phyloP scores from a whole-genome alignment of 92 coral and sea anemone genomes.

The Desmophyllum pertusum region DNA sequence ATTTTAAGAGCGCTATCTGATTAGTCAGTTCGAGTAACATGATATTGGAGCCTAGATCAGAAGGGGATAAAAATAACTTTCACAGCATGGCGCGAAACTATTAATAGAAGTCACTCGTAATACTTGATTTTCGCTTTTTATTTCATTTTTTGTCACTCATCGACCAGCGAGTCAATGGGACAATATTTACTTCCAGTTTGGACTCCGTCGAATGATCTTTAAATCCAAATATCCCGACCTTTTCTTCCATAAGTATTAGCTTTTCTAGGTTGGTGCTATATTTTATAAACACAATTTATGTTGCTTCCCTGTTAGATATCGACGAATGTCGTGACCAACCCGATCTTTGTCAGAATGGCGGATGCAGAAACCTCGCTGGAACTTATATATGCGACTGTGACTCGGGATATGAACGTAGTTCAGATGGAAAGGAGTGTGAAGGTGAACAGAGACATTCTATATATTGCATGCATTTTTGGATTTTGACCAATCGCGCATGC shows the following conservation, averaged over 20 bases:
- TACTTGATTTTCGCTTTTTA: too few relatives aligned
- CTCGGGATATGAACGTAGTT: slow-evolving; percentile 80
- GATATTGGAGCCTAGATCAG: too few relatives aligned
- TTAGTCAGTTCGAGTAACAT: too few relatives aligned
- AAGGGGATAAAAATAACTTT: too few relatives aligned
- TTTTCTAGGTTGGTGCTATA: background rate
- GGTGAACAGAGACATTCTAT: slow-evolving; percentile 49
- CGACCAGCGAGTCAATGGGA: too few relatives aligned
- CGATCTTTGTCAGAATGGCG: slow-evolving; percentile 77
- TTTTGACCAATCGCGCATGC: background rate
- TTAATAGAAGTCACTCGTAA: too few relatives aligned
- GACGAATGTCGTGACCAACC: slow-evolving; percentile 70
- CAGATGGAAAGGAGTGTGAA: slow-evolving; percentile 88
- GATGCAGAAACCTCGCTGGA: slow-evolving; percentile 84
- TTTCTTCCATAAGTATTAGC: background rate
- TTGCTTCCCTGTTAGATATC: slow-evolving; percentile 58
- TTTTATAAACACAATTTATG: background rate
- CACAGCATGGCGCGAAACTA: too few relatives aligned
- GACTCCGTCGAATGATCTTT: too few relatives aligned
- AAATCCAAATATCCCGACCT: too few relatives aligned
- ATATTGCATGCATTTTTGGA: background rate
- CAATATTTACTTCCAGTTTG: too few relatives aligned
- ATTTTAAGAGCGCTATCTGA: too few relatives aligned
- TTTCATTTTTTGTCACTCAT: too few relatives aligned
- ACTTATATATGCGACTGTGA: slow-evolving; percentile 87